Conservation (phyloP, 2,888 invertebrate species). For the Abscondita cerata region DNA sequence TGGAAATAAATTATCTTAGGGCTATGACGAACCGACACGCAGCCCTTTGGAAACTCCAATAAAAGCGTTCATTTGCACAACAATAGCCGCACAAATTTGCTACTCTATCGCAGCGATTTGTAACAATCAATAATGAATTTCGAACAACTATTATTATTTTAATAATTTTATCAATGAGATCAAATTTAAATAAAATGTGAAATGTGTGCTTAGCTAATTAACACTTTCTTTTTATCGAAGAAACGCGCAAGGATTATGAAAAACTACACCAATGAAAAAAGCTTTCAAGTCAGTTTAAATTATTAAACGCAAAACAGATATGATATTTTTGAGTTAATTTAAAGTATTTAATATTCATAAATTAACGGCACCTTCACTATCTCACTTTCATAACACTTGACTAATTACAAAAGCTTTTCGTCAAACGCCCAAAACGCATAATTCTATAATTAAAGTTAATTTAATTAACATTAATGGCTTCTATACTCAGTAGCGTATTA, state of each 20-base stretch:
- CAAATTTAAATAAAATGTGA: not conserved
- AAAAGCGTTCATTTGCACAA: slow-evolving; percentile 59
- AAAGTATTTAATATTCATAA: slow-evolving; percentile 51
- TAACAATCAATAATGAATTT: slow-evolving; percentile 22
- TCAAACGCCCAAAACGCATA: slow-evolving; percentile 32
- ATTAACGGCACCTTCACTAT: slow-evolving; percentile 51
- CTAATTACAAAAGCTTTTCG: slow-evolving; percentile 43
- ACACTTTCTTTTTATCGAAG: not conserved
- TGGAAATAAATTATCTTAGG: slow-evolving; percentile 55
- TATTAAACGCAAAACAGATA: slow-evolving; percentile 21
- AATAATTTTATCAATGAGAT: not conserved
- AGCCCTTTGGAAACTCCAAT: slow-evolving; percentile 53
- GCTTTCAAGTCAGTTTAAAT: slow-evolving; percentile 4
- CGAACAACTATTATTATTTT: slow-evolving; percentile 2
- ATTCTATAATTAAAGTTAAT: slow-evolving; percentile 38
- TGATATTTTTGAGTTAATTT: slow-evolving; percentile 49
- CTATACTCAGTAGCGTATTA: not conserved
- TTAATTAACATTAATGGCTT: slow-evolving; percentile 27
- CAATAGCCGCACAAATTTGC: slow-evolving; percentile 57
- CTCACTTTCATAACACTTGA: slow-evolving; percentile 50
- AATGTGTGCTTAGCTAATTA: slow-evolving; percentile 1
- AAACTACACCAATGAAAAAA: not conserved
- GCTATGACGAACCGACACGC: slow-evolving; percentile 53
- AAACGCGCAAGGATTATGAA: not conserved
- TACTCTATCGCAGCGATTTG: slow-evolving; percentile 45